Base-by-base conservation (phyloP, 2,797 vertebrate species). In the Microchirus variegatus region DNA sequence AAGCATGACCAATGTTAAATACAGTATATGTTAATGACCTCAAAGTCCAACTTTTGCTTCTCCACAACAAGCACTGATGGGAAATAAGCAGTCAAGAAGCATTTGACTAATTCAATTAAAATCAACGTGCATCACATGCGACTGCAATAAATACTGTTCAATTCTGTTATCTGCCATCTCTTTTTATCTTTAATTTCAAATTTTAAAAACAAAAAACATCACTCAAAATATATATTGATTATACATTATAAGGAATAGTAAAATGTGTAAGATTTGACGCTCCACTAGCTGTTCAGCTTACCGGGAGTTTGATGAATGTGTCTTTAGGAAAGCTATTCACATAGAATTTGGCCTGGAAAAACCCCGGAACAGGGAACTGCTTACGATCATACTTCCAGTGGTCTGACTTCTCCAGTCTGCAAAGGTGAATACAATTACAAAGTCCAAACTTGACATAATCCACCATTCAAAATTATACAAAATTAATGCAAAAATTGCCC, bases 261-360 rank as follows among this genome's bases (percentile, higher is more conserved):
- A 1, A 6, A 6, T 31, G 6, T 31, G 5, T 14, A 57, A 6
- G 0, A 42, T 11, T 36, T 9, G 5, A 26, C 5, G 19, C 45
- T 38, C 3, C 3, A 1, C 2, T 49, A 35, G 1, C 31, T 43
- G 19, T 55, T 58, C 8, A 6, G 35, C 88, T 88, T 67, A 95
- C 96, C 82, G 95, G 92, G 9, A 97, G 91, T 78, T 95, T 96
- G 77, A 99, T 37, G 84, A 96, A 99, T 11, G 95, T 97, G 85
- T 97, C 95, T 53, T 74, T 87, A 2, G 95, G 94, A 44, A 80
- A 55, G 9, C 82, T 71, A 22, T 85, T 87, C 56, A 96, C 83
- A 8, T 91, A 65, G 22, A 97, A 82, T 59, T 16, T 87, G 3
- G 89, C 92, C 0, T 93, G 88, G 73, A 96, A 96, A 63, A 98